Evolutionary conservation across 2,888 invertebrate genomes (phyloP), one percentile per base, ranked within the genome.

Genomic region (Melanargia galathea): DNA sequence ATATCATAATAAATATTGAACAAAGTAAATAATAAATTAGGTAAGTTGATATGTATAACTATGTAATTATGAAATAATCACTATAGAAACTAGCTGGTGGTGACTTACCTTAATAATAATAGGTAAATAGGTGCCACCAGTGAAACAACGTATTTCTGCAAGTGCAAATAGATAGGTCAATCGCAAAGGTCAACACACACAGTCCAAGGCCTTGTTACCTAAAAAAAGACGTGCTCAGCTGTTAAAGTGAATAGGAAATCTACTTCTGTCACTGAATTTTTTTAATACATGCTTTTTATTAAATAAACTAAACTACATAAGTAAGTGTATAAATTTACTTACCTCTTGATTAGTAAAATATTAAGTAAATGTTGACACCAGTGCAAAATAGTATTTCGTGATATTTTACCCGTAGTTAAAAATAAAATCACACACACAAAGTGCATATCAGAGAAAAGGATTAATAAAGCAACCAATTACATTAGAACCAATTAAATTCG

Each of bases 61-160:
- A n/a, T n/a, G n/a, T n/a, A n/a, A n/a, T n/a, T n/a, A n/a, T n/a
- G n/a, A n/a, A 5, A 30, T n/a, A 38, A n/a, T 38, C n/a, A n/a
- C 6, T 8, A 7, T 40, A 16, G 16, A 16, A 16, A 30, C 18
- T 16, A 30, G 16, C 7, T 35, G 20, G 11, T 13, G 11, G 16
- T 51, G 11, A 38, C 57, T 46, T 48, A 30, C 49, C 61, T 62
- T 66, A 49, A 57, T 45, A 24, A 35, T 24, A 49, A n/a, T 33
- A n/a, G n/a, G n/a, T n/a, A 48, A 40, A 49, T 49, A 60, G 11
- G 52, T 45, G 30, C 43, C n/a, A n/a, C n/a, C n/a, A n/a, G n/a
- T n/a, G n/a, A n/a, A 60, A n/a, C 5, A 16, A 51, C 38, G n/a
- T 11, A 48, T 16, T 45, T 33, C 46, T 46, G 46, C 22, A 46